Percentiles rank a stretch among this genome's conserved stretches.
Evolutionary conservation across 2,888 invertebrate genomes (phyloP).

Genomic region (Atherix ibis): DNA sequence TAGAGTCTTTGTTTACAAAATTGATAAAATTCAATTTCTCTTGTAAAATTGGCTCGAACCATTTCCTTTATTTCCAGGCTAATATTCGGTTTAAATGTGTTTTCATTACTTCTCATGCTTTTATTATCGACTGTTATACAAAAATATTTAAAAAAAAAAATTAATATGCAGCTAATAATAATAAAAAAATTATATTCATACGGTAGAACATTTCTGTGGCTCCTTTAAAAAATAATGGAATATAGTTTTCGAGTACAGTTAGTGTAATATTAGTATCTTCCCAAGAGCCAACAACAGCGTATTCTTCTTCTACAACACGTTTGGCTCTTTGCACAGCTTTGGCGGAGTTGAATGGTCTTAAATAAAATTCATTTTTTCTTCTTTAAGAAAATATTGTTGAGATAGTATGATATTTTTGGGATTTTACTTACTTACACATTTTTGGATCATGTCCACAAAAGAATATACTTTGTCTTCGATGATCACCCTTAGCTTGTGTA

Average conservation of each 20-base stretch:
- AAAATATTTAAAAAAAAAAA: conserved; percentile 2
- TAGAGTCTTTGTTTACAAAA: conserved; percentile 72
- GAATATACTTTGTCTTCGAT: conserved; percentile 67
- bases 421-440: conserved; percentile 62
- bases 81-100: conserved; percentile 71
- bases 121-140: conserved; percentile 4
- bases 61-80: conserved; percentile 67
- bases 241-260: conserved; percentile 60
- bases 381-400: neutral
- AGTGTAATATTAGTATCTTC: conserved; percentile 69
- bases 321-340: conserved; percentile 71
- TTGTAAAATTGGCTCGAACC: conserved; percentile 65
- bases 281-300: conserved; percentile 69
- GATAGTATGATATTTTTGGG: too few relatives aligned
- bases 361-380: neutral
- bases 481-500: conserved; percentile 57
- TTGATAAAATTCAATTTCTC: conserved; percentile 78
- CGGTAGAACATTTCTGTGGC: conserved; percentile 60
- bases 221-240: conserved; percentile 62
- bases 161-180: neutral
- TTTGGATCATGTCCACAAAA: conserved; percentile 69
- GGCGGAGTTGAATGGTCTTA: conserved; percentile 66
- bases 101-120: conserved; percentile 44
- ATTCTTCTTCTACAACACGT: conserved; percentile 65
- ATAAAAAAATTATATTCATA: too few relatives aligned